These are phyloP conservation scores for Rhabdomys dilectus DNA, from an alignment of 2,113 vertebrate species.

Conservation along the genomic window DNA sequence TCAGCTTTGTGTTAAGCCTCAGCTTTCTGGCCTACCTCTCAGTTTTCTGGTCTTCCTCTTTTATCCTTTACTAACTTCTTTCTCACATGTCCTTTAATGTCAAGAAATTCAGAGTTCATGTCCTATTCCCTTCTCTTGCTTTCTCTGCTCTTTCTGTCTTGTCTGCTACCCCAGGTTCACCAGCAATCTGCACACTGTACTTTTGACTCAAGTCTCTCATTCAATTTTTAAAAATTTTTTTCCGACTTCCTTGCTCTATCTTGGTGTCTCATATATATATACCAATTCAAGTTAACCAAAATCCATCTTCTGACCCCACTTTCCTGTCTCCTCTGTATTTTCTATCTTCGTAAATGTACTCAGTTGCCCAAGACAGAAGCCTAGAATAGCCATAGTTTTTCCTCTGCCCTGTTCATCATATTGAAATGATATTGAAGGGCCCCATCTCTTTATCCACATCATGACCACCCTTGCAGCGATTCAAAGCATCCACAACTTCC, in stretches of 20 bases:
- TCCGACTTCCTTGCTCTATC: background rate
- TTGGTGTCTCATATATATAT: background rate
- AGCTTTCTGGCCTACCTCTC: background rate
- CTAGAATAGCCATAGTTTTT: background rate
- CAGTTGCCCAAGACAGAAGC: background rate
- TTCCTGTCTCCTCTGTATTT: background rate
- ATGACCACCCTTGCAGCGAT: background rate
- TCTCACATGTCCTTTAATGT: background rate
- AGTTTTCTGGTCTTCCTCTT: background rate
- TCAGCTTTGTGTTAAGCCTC: background rate
- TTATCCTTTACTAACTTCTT: background rate
- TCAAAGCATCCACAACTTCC: background rate
- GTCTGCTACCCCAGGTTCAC: background rate
- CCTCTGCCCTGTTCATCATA: background rate
- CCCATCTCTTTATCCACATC: background rate
- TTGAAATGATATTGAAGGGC: background rate
- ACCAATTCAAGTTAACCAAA: background rate
- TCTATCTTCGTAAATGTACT: background rate
- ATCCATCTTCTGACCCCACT: background rate
- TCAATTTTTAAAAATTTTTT: background rate
- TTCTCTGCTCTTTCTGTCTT: background rate
- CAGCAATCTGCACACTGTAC: background rate
- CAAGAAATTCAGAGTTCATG: background rate
- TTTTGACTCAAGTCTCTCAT: background rate
- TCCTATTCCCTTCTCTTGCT: background rate